Base-by-base conservation (phyloP, 1,140 invertebrate species). In the Dysdera silvatica region DNA sequence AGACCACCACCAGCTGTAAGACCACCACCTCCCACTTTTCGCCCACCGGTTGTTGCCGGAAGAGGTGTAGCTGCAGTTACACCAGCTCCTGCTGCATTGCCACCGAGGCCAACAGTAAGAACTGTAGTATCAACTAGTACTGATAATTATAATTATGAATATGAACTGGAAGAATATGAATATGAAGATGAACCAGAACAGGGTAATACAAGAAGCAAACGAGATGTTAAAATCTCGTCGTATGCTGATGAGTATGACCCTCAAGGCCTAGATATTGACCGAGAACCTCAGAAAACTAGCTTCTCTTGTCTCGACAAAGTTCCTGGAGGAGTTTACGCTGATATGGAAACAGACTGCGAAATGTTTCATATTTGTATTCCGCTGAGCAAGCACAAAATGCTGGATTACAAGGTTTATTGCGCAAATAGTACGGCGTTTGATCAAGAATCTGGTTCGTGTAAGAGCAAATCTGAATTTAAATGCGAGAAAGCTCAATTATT, bases 351-450 rank as follows among this genome's bases (percentile, higher is more conserved):
- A 14, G 35, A 70, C 26, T 71, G 70, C 31, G 40, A 55, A 51
- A 66, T 63, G 52, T 71, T 71, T 55, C 69, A 70, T 37, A 47
- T 71, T 2, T 71, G 70, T 47, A 31, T 69, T 7, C 51, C 67
- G 0, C 24, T 66, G 16, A 40, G 57, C 24, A 68, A 70, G 33
- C 47, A 57, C 23, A 70, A 68, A 20, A 33, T 67, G 31, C 48
- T 47, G 2, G 59, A 68, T 41, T 68, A 70, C 53, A 65, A 65
- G 43, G 52, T 70, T 4, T 54, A 18, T 24, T 70, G 69, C 60
- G 64, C 54, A 32, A 48, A 58, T 16, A 65, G 66, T 12, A 61
- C 54, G 20, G 64, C 40, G 12, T 70, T 68, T 52, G 61, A 68
- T 28, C 69, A 70, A 52, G 29, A 56, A 54, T 61, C 49, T 32